phyloP scores from a whole-genome alignment of 2,797 vertebrate genomes.

The Toxotes lorentzi region DNA sequence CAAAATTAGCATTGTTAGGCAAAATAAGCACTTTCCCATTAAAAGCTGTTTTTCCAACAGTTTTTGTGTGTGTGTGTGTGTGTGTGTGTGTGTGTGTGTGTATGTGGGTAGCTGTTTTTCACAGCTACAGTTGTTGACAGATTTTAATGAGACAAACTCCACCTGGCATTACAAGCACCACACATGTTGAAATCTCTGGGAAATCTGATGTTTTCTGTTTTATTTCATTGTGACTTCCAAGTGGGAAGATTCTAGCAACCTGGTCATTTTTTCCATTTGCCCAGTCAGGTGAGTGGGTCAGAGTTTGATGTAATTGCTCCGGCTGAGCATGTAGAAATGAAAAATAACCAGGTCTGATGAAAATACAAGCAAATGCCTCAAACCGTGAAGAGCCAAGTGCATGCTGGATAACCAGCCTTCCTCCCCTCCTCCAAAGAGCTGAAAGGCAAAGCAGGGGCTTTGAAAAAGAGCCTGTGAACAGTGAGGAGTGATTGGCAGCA shows the following conservation, averaged over 20 bases:
- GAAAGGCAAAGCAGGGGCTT: slow-evolving; percentile 72
- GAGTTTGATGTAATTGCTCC: slow-evolving; percentile 12
- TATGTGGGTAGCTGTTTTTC: no score
- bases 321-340: background rate
- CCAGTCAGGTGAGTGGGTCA: background rate
- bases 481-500: slow-evolving; percentile 80
- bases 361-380: slow-evolving; percentile 27
- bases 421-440: slow-evolving; percentile 62
- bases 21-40: slow-evolving; percentile 18
- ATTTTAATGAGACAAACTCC: slow-evolving; percentile 2
- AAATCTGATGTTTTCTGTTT: background rate
- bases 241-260: background rate
- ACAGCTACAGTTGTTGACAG: slow-evolving; percentile 5
- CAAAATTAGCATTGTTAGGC: slow-evolving; percentile 23
- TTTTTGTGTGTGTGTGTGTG: background rate
- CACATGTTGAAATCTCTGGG: background rate
- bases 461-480: slow-evolving; percentile 75
- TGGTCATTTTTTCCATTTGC: background rate
- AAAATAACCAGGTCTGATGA: slow-evolving; percentile 15
- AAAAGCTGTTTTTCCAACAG: background rate
- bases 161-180: background rate
- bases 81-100: no score
- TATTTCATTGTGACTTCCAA: background rate
- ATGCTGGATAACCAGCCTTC: slow-evolving; percentile 20
- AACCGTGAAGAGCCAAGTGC: slow-evolving; percentile 36